These are phyloP conservation scores for Chrysochloris asiatica DNA, from an alignment of 2,113 vertebrate species.

Conservation along the genomic window DNA sequence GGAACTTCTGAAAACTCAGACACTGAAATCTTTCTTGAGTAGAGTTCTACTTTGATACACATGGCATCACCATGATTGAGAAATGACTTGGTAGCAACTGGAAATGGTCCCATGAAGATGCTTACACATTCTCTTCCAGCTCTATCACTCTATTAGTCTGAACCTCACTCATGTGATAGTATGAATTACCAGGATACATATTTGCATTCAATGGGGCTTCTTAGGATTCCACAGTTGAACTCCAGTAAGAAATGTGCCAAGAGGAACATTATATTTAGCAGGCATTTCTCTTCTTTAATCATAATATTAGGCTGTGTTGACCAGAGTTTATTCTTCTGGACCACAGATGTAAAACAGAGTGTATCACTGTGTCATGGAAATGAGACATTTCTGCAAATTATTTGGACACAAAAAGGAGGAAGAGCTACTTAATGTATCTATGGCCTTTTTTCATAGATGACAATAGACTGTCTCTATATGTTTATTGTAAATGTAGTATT, in stretches of 20 bases:
- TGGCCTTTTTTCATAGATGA: conserved; percentile 14
- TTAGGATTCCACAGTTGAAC: conserved; percentile 39
- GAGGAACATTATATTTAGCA: conserved; percentile 56
- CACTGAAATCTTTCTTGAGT: not conserved
- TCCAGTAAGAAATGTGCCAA: not conserved
- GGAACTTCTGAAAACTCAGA: not conserved
- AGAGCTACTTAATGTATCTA: conserved; percentile 12
- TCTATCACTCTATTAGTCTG: not conserved
- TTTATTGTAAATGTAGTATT: conserved; percentile 26
- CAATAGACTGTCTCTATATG: not conserved
- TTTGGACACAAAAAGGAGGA: conserved; percentile 28
- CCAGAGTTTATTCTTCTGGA: conserved; percentile 51
- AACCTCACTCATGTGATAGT: not conserved
- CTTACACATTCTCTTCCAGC: not conserved
- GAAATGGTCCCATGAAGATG: not conserved
- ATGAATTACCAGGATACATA: not conserved
- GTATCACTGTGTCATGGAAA: conserved; percentile 55
- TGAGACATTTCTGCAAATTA: conserved; percentile 46
- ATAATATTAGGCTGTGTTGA: conserved; percentile 53
- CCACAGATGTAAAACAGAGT: conserved; percentile 65
- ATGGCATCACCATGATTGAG: not conserved
- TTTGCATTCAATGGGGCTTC: not conserved
- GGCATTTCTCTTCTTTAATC: conserved; percentile 50
- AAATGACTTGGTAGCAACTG: not conserved
- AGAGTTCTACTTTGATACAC: not conserved